These are phyloP conservation scores for Napeogenes inachia DNA, from an alignment of 2,888 invertebrate genomes.

Conservation along the genomic window DNA sequence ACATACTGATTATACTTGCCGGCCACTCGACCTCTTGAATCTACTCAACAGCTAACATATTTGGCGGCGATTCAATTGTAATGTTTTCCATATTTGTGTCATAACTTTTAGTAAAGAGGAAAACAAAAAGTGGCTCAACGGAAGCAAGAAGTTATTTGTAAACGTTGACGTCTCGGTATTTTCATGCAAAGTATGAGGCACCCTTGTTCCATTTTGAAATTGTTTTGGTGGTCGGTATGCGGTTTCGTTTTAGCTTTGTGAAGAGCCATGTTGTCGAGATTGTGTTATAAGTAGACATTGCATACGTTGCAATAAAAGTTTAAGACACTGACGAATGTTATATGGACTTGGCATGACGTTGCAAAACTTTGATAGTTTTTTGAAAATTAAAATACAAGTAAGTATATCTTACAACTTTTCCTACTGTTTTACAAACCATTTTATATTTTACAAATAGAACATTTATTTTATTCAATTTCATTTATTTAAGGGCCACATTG, in stretches of 20 bases:
- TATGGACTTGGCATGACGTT: slow-evolving; percentile 39
- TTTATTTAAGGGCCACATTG: slow-evolving; percentile 11
- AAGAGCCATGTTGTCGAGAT: slow-evolving; percentile 50
- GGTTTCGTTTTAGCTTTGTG: slow-evolving; percentile 58
- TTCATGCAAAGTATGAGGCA: slow-evolving; percentile 64
- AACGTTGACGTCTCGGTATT: slow-evolving; percentile 71
- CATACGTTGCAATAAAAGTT: slow-evolving; percentile 70
- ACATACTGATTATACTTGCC: slow-evolving; percentile 55
- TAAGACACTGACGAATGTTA: slow-evolving; percentile 71
- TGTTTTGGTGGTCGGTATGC: slow-evolving; percentile 61
- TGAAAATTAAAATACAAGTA: slow-evolving; percentile 17
- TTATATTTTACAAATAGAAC: slow-evolving; percentile 1
- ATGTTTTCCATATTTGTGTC: slow-evolving; percentile 70
- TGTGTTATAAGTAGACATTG: slow-evolving; percentile 55
- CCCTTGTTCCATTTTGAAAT: slow-evolving; percentile 65
- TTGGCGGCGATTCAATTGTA: slow-evolving; percentile 72
- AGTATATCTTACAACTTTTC: slow-evolving; percentile 12
- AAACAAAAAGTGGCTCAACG: slow-evolving; percentile 65
- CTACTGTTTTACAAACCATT: slow-evolving; percentile 2
- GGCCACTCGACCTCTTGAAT: slow-evolving; percentile 50
- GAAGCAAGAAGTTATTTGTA: slow-evolving; percentile 69
- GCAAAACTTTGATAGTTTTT: slow-evolving; percentile 27
- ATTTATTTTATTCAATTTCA: slow-evolving; percentile 10
- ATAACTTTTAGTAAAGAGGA: slow-evolving; percentile 66
- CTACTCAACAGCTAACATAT: slow-evolving; percentile 65